These are phyloP conservation scores for Trematomus bernacchii DNA, from an alignment of 2,797 vertebrate genomes.

Conservation along the genomic window DNA sequence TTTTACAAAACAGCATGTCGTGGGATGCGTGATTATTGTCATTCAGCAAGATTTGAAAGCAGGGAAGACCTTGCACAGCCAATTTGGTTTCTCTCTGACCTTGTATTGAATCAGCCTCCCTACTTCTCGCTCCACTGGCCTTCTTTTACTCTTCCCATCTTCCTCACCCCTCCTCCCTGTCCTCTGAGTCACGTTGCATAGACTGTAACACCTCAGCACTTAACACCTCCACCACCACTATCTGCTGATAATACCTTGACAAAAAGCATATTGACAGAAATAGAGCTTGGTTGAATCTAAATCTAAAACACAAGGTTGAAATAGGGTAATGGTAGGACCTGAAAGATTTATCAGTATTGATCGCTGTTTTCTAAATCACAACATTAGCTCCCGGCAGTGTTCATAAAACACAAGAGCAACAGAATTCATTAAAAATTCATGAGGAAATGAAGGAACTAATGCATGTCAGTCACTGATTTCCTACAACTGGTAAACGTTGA, in stretches of 20 bases:
- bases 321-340: neutral
- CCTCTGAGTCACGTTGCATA: slow-evolving; percentile 41
- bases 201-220: slow-evolving; percentile 49
- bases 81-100: slow-evolving; percentile 16
- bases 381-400: neutral
- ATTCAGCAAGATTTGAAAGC: neutral
- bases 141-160: slow-evolving; percentile 15
- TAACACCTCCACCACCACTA: slow-evolving; percentile 44
- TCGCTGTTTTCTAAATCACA: neutral
- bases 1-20: slow-evolving; percentile 23
- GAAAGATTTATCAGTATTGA: slow-evolving; percentile 17
- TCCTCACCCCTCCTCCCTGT: neutral
- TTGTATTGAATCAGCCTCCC: slow-evolving; percentile 19
- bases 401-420: neutral
- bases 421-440: neutral
- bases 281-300: slow-evolving; percentile 24
- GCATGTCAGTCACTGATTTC: neutral
- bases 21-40: slow-evolving; percentile 25
- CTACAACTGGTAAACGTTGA: slow-evolving; percentile 6
- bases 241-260: slow-evolving; percentile 37
- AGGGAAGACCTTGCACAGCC: slow-evolving; percentile 7
- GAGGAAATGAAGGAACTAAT: neutral
- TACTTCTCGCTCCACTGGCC: slow-evolving; percentile 18
- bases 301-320: slow-evolving; percentile 24
- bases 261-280: slow-evolving; percentile 48